Conservation (phyloP, 2,888 invertebrate species). For the Cenopis cana region DNA sequence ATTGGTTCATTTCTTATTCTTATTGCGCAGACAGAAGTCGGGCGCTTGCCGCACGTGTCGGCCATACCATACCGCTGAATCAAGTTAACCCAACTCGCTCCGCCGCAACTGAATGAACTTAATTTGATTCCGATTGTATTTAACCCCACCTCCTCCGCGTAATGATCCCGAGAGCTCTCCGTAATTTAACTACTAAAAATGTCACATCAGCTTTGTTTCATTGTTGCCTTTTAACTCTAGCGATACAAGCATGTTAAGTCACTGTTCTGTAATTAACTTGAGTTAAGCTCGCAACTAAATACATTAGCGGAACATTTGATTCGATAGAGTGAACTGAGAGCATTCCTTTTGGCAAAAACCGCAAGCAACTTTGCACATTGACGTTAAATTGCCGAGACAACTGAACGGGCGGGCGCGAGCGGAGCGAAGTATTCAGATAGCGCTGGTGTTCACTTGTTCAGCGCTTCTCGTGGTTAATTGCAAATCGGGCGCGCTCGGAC, state of each 20-base stretch:
- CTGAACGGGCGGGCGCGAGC: constrained; percentile 63
- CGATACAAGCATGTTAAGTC: constrained; percentile 39
- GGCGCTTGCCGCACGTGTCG: constrained; percentile 64
- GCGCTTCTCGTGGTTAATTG: constrained; percentile 79
- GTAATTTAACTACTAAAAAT: constrained; percentile 54
- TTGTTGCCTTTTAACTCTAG: constrained; percentile 22
- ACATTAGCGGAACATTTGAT: constrained; percentile 58
- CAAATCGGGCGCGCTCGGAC: constrained; percentile 75
- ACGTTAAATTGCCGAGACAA: constrained; percentile 68
- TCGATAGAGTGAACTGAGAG: constrained; percentile 59
- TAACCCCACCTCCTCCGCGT: constrained; percentile 75
- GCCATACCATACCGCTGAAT: constrained; percentile 75
- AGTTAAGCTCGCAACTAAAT: constrained; percentile 50
- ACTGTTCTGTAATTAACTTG: constrained; percentile 42
- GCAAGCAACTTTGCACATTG: constrained; percentile 69
- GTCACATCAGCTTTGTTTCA: constrained; percentile 45
- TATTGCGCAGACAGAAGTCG: constrained; percentile 60
- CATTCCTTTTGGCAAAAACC: constrained; percentile 71
- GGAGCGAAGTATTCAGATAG: constrained; percentile 77
- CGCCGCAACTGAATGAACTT: constrained; percentile 80
- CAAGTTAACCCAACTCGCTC: constrained; percentile 72
- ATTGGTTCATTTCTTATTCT: constrained; percentile 69
- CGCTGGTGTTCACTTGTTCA: constrained; percentile 77
- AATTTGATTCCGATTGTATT: constrained; percentile 83
- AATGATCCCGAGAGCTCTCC: constrained; percentile 72